These are phyloP conservation scores for Indri indri DNA, from an alignment of 2,113 vertebrate genomes.

Conservation along the genomic window DNA sequence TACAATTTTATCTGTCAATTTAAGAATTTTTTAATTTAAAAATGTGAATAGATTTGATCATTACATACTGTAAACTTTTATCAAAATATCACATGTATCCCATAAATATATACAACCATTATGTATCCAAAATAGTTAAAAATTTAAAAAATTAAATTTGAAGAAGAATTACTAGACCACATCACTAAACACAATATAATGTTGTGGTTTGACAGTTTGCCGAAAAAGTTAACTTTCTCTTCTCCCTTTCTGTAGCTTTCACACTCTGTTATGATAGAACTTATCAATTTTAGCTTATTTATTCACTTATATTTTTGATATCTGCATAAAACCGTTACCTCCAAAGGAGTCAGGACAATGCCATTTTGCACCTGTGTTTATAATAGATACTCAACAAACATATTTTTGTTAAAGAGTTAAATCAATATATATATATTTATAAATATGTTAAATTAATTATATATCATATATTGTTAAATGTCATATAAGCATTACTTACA, in stretches of 20 bases:
- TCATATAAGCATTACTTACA: not conserved
- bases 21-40: not conserved
- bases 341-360: not conserved
- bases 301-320: not conserved
- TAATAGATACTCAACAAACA: not conserved
- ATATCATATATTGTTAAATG: no score
- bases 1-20: not conserved
- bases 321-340: no score
- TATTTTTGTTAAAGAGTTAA: not conserved
- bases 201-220: not conserved
- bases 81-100: no score
- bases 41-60: no score
- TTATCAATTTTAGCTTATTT: not conserved
- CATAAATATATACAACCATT: no score
- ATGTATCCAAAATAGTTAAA: not conserved
- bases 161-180: not conserved
- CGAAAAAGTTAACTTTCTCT: not conserved
- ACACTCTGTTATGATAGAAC: not conserved
- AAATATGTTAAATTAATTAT: not conserved
- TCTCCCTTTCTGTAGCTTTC: not conserved
- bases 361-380: not conserved
- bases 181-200: not conserved
- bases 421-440: not conserved
- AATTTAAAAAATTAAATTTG: not conserved
- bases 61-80: no score